Conservation (phyloP, 2,797 vertebrate genomes). For the Oreochromis grahami region DNA sequence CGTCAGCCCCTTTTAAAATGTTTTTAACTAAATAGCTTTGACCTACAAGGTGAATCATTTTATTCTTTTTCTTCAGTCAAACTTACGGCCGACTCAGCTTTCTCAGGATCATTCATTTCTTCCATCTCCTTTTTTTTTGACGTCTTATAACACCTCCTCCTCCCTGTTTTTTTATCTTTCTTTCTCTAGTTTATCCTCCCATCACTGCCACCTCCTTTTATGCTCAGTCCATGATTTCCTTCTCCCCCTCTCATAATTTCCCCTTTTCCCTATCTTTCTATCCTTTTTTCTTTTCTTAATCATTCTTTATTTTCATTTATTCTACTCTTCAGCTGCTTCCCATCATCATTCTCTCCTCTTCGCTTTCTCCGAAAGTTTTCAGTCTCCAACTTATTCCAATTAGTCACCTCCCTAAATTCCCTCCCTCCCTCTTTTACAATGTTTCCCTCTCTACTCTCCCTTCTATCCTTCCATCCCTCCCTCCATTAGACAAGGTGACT, state of each 20-base stretch:
- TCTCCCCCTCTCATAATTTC: neutral
- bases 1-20: slow-evolving; percentile 17
- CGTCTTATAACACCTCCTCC: neutral
- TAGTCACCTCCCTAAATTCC: neutral
- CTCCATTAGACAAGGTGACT: slow-evolving; percentile 65
- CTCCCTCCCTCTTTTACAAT: neutral
- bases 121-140: neutral
- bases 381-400: neutral
- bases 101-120: neutral
- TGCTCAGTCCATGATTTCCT: neutral
- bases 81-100: slow-evolving; percentile 12
- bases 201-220: neutral
- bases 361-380: neutral
- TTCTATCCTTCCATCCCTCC: neutral
- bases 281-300: neutral
- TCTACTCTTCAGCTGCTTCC: neutral
- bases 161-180: neutral
- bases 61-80: neutral
- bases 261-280: neutral
- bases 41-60: slow-evolving; percentile 40
- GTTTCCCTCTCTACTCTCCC: neutral
- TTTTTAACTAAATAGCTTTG: slow-evolving; percentile 39
- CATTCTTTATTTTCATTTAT: neutral
- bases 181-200: neutral
- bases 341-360: neutral